phyloP scores from a whole-genome alignment of 2,797 vertebrate species.

The Hippoglossus hippoglossus region DNA sequence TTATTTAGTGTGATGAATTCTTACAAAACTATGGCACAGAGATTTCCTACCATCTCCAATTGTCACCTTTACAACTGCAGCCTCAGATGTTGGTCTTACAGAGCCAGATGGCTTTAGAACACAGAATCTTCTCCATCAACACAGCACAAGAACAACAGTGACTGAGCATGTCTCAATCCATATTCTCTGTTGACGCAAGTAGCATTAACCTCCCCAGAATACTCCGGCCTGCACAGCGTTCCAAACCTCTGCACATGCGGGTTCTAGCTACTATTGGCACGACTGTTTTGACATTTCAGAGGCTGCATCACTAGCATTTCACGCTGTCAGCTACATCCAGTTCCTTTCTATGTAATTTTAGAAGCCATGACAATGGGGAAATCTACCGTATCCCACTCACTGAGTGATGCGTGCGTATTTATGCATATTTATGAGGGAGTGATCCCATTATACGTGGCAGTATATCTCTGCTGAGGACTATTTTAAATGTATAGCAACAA shows the following conservation, averaged over 20 bases:
- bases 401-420: slow-evolving; percentile 51
- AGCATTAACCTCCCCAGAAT: slow-evolving; percentile 36
- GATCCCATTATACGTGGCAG: slow-evolving; percentile 52
- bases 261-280: neutral
- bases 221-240: slow-evolving; percentile 5
- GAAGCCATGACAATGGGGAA: slow-evolving; percentile 36
- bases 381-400: slow-evolving; percentile 40
- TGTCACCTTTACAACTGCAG: slow-evolving; percentile 25
- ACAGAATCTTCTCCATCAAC: slow-evolving; percentile 50
- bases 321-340: slow-evolving; percentile 25
- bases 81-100: slow-evolving; percentile 35
- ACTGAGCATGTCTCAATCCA: slow-evolving; percentile 37
- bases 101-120: slow-evolving; percentile 69
- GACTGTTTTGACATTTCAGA: slow-evolving; percentile 23
- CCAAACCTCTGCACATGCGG: neutral
- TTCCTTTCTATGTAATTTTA: slow-evolving; percentile 41
- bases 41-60: neutral
- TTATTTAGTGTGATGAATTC: neutral
- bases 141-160: slow-evolving; percentile 30
- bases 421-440: slow-evolving; percentile 53
- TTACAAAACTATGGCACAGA: neutral
- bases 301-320: slow-evolving; percentile 10
- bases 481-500: slow-evolving; percentile 33
- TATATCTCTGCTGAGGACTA: slow-evolving; percentile 24
- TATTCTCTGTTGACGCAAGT: slow-evolving; percentile 48